Conservation (phyloP, 1,140 invertebrate species). For the Rhopalosiphum padi region DNA sequence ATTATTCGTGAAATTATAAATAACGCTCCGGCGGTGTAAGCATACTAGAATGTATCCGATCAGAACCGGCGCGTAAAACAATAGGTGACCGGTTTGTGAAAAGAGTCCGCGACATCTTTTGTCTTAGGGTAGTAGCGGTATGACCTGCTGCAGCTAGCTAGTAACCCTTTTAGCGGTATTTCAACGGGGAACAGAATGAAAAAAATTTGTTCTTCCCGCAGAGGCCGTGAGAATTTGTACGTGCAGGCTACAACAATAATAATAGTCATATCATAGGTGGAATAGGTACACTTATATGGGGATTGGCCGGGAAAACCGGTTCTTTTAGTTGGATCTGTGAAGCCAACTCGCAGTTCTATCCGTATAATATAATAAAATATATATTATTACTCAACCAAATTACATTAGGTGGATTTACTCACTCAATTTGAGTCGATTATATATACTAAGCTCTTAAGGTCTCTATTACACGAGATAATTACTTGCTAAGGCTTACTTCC, state of each 20-base stretch:
- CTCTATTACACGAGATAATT: not conserved
- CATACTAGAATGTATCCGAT: slow-evolving; percentile 1
- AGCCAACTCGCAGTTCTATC: not conserved
- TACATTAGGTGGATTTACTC: not conserved
- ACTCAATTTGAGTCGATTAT: not conserved
- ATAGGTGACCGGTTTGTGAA: slow-evolving; percentile 51
- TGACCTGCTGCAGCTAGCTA: not conserved
- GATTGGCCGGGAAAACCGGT: not conserved
- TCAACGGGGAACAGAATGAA: not conserved
- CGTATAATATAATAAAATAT: not conserved
- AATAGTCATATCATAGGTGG: not conserved
- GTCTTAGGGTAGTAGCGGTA: slow-evolving; percentile 26
- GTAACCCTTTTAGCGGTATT: not conserved
- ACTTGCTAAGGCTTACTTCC: not conserved
- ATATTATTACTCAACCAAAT: not conserved
- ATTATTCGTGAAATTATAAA: slow-evolving; percentile 8
- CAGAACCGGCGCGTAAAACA: slow-evolving; percentile 15
- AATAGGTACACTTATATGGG: not conserved
- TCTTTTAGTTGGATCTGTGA: not conserved
- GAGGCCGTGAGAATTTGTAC: not conserved
- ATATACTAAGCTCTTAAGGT: too few relatives aligned
- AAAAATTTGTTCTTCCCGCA: slow-evolving; percentile 10
- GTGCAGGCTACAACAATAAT: not conserved
- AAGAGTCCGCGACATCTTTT: slow-evolving; percentile 45
- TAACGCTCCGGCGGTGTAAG: not conserved